Evolutionary conservation across 2,113 vertebrate species (phyloP).

Genomic region (Xiphophorus couchianus): DNA sequence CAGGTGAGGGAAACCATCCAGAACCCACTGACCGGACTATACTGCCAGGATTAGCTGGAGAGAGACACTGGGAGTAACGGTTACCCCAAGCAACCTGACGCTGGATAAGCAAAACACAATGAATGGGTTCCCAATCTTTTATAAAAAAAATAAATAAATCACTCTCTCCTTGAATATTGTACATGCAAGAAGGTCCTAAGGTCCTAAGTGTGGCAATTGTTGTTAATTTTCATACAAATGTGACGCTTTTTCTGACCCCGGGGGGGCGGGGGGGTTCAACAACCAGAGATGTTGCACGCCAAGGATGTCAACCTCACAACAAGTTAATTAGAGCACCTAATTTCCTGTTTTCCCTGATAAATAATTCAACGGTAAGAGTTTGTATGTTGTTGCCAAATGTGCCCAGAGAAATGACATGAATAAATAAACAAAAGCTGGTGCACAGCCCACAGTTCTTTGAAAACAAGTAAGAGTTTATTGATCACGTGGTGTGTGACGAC

Average conservation of each 20-base stretch:
- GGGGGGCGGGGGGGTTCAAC: too few species aligned
- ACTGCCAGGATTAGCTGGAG: background rate
- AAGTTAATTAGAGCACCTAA: slow-evolving; percentile 22
- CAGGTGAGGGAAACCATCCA: background rate
- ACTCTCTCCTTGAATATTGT: background rate
- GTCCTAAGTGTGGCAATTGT: background rate
- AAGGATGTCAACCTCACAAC: slow-evolving; percentile 31
- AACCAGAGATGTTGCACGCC: background rate
- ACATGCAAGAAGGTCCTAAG: background rate
- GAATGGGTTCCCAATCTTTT: background rate
- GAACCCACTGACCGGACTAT: background rate
- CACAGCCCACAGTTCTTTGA: slow-evolving; percentile 10
- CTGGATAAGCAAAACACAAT: background rate
- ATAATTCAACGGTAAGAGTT: slow-evolving; percentile 7
- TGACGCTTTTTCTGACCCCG: background rate
- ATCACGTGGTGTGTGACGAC: slow-evolving; percentile 36
- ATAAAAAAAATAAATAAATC: background rate
- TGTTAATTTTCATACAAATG: slow-evolving; percentile 15
- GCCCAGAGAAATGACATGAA: slow-evolving; percentile 21
- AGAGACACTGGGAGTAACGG: background rate
- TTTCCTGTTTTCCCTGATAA: slow-evolving; percentile 20
- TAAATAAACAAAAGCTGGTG: slow-evolving; percentile 21
- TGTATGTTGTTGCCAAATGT: slow-evolving; percentile 9
- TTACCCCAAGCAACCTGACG: background rate
- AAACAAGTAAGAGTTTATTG: slow-evolving; percentile 29